Evolutionary conservation across 1,140 invertebrate genomes (phyloP), one percentile per base, ranked within the genome.

Genomic region (Hyposmocoma kahamanoa): DNA sequence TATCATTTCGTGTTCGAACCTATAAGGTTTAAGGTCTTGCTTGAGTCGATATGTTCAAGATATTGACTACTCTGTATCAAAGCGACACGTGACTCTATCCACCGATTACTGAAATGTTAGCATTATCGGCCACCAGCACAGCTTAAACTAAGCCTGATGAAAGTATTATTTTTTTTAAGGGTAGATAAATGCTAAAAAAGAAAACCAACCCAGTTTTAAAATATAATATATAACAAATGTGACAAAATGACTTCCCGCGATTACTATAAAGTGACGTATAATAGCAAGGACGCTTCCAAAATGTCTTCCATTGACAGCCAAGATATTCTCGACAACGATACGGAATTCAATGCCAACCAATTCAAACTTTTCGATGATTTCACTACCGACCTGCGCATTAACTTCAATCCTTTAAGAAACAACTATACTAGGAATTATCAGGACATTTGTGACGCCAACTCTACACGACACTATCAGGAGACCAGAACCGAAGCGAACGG

Each of bases 301-400:
- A 43, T 58, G 22, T 56, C 48, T 22, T 39, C 61, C 46, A 67
- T 58, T 41, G 65, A 56, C 48, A 41, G 38, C 13, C 18, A 10
- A 5, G 70, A 76, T 26, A 50, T 71, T 0, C 63, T 85, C 46
- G 82, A 85, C 53, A 85, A 85, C 61, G 82, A 79, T 18, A 77
- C 79, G 1, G 82, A 83, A 47, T 78, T 82, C 65, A 85, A 85
- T 53, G 79, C 82, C 26, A 85, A 85, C 57, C 72, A 77, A 56
- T 85, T 79, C 65, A 83, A 79, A 59, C 55, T 85, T 17, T 85
- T 67, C 71, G 82, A 85, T 44, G 82, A 83, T 55, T 83, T 85
- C 62, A 71, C 73, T 1, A 73, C 76, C 11, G 79, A 82, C 32
- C 59, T 80, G 5, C 65, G 77, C 20, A 78, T 81, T 41, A 74